phyloP scores from a whole-genome alignment of 2,113 vertebrate genomes.

The Stigmatopora argus region DNA sequence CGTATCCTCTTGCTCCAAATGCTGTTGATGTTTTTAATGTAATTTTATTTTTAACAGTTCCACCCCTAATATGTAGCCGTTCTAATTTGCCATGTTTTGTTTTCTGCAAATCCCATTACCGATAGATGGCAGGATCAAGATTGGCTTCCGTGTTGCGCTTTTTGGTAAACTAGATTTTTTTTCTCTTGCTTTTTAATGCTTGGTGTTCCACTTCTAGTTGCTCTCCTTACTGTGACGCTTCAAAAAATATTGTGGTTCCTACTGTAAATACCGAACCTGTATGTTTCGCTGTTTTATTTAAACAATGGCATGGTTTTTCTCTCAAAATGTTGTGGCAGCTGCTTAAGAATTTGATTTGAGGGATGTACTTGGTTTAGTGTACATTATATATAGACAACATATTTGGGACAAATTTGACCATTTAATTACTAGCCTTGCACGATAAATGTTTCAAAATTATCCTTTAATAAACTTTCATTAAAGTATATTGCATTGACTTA shows the following conservation, averaged over 20 bases:
- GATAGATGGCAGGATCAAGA: slow-evolving; percentile 6
- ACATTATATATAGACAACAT: not conserved
- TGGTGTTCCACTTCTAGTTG: not conserved
- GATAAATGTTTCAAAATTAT: not conserved
- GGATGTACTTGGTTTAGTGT: not conserved
- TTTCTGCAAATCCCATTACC: slow-evolving; percentile 11
- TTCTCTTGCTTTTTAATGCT: not conserved
- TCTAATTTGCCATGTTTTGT: slow-evolving; percentile 12
- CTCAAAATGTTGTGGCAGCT: slow-evolving; percentile 14
- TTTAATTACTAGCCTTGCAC: not conserved
- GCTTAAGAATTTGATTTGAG: not conserved
- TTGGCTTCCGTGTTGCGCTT: not conserved
- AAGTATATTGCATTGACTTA: not conserved
- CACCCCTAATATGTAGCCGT: not conserved
- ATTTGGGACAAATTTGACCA: not conserved
- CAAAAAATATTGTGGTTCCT: slow-evolving; percentile 12
- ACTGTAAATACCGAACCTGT: slow-evolving; percentile 48
- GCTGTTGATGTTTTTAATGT: no score
- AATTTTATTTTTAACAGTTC: no score
- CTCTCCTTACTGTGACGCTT: slow-evolving; percentile 20
- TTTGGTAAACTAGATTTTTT: not conserved
- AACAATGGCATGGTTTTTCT: slow-evolving; percentile 41
- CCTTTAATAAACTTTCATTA: not conserved
- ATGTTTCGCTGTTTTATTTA: slow-evolving; percentile 15
- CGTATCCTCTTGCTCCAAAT: no score